Base-by-base conservation (phyloP, 2,113 vertebrate species). In the Peucedramus taeniatus region DNA sequence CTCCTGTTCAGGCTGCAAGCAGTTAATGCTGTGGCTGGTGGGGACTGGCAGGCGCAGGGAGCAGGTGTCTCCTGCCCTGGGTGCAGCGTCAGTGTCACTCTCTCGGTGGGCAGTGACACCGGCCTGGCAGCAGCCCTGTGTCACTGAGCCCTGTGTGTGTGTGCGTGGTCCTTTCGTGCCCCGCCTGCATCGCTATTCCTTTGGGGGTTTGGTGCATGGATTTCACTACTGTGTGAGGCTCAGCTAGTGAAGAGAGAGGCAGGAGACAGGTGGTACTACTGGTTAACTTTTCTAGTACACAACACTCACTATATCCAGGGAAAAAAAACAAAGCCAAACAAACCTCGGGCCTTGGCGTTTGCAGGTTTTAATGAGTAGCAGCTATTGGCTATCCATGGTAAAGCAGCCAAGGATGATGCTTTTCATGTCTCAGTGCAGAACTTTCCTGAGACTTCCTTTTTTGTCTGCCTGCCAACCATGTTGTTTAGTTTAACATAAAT, bases 181-280 rank as follows among this genome's bases (percentile, higher is more conserved):
- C 3, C 10, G 7, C 31, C 28, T 37, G n/a, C 50, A 16, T 13
- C 0, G 0, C 57, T 61, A 0, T 10, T 49, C 20, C 7, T 10
- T 19, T 28, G 49, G 53, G 81, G 4, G 14, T 78, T 30, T 26
- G 61, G 12, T 45, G 18, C 8, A 0, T 27, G 53, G 49, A 9
- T 66, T 66, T 74, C 59, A 7, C 30, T 53, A 0, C 27, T 50
- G 16, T 22, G 37, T 33, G 53, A 56, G 61, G 19, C 45, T 68
- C n/a, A 24, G 0, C 57, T 30, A 7, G 4, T 4, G 20, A 6
- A 21, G 42, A 42, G 45, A 14, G 27, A 22, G 45, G 57, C 35
- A 13, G 22, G 53, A 40, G 33, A 1, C 9, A 44, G 30, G 50
- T 45, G 20, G 20, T 40, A 7, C 35, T 60, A 1, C 40, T 5